Conservation (phyloP, 2,113 vertebrate species). For the Pteruthius melanotis region DNA sequence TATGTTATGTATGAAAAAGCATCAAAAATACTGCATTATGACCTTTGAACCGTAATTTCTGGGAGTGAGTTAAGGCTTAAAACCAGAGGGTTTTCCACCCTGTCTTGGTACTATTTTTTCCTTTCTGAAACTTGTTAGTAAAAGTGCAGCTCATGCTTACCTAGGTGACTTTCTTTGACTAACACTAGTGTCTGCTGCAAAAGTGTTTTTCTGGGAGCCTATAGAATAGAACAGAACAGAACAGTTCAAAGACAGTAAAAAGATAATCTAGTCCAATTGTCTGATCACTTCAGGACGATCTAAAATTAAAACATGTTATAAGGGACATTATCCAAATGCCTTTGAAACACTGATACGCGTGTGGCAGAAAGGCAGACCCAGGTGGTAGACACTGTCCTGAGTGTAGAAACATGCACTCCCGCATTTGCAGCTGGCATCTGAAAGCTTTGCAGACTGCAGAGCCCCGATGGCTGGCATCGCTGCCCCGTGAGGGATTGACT, state of each 20-base stretch:
- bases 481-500: background rate
- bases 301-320: background rate
- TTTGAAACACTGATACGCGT: background rate
- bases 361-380: background rate
- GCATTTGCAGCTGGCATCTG: background rate
- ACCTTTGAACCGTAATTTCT: background rate
- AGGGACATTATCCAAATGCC: background rate
- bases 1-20: background rate
- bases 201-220: background rate
- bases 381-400: too few species aligned
- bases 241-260: too few species aligned
- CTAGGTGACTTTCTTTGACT: background rate
- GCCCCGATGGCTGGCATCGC: fast-evolving
- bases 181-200: background rate
- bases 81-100: fast-evolving
- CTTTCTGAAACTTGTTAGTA: background rate
- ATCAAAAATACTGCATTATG: background rate
- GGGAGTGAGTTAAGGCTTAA: background rate
- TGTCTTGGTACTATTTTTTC: background rate
- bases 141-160: background rate
- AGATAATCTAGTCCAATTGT: background rate
- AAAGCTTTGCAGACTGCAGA: background rate
- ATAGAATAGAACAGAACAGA: background rate
- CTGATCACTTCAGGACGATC: background rate
- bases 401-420: fast-evolving